Base-by-base conservation (phyloP, 1,140 invertebrate genomes). In the Trichonephila inaurata region DNA sequence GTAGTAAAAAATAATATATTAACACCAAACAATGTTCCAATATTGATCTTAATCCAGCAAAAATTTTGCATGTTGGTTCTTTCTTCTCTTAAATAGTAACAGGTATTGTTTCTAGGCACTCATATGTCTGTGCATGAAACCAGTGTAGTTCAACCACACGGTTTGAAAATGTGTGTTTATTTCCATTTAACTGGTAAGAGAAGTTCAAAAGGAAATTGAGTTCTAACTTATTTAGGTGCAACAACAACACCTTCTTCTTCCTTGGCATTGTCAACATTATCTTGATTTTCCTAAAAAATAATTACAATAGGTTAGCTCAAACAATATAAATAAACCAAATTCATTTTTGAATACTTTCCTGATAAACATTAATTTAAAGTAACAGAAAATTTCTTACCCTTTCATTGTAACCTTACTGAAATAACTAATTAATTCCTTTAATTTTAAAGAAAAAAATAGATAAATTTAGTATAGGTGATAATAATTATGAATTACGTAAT, bases 181-280 rank as follows among this genome's bases (percentile, higher is more conserved):
- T 21, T 51, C 21, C 81, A 92, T 4, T 72, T 33, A 66, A 51
- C 33, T 62, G 58, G 64, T 77, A 24, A 14, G 66, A 14, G 66
- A 85, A 66, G 77, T 61, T 64, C 40, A 82, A 82, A 91, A 82
- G 40, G 33, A 81, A 82, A 24, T 62, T 88, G 64, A 14, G n/a
- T 16, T 58, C 12, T 16, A 51, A n/a, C 81, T 93, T 89, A 94
- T 86, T 94, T 94, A 12, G 93, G 93, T 90, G 87, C 93, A 28
- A 90, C 93, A 19, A 90, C 81, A 44, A 94, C 93, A 33, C 93
- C 93, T 86, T 93, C 92, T 82, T 90, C 93, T 85, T 94, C 93
- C 51, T 94, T 94, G n/a, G 93, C 93, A 90, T 94, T 94, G 40
- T 94, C 88, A 66, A 19, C 88, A 72, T 94, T 93, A 51, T 93